Conservation (phyloP, 35 echinoderm and acorn worm species). For the Ophiothrix spiculata region DNA sequence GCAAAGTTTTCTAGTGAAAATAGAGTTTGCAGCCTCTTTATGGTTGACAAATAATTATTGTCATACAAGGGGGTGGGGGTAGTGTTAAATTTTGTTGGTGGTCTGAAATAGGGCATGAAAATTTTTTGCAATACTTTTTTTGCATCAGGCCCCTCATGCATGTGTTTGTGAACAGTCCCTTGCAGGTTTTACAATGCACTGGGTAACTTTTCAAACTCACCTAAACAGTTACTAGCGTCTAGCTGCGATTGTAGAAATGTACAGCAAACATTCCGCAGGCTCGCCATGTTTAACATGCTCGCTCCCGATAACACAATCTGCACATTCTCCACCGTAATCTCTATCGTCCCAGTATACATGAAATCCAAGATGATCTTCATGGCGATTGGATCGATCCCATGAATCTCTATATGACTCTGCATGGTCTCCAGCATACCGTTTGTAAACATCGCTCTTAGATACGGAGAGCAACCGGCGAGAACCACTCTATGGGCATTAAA, state of each 20-base stretch:
- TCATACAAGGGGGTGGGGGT: too few relatives aligned
- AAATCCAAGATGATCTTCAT: constrained; percentile 97
- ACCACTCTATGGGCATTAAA: constrained; percentile 89
- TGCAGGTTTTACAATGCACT: too few relatives aligned
- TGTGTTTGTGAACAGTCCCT: too few relatives aligned
- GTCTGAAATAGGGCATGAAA: too few relatives aligned
- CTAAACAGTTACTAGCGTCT: constrained; percentile 93
- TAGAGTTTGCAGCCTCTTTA: too few relatives aligned
- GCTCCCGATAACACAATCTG: constrained; percentile 94
- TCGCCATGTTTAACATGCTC: constrained; percentile 92
- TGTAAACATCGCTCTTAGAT: constrained; percentile 98
- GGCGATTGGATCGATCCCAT: constrained; percentile 90
- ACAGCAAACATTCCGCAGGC: constrained; percentile 92
- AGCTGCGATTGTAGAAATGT: constrained; percentile 95
- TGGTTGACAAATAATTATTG: too few relatives aligned
- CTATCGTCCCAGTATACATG: constrained; percentile 98
- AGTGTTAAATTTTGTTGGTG: too few relatives aligned
- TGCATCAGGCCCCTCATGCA: too few relatives aligned
- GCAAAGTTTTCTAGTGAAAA: too few relatives aligned
- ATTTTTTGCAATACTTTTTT: too few relatives aligned
- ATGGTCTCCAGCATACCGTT: constrained; percentile 97
- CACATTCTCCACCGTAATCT: constrained; percentile 94
- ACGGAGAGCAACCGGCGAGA: constrained; percentile 88
- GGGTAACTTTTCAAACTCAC: constrained; percentile 48
- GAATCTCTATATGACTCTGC: constrained; percentile 85